Evolutionary conservation across 2,113 vertebrate species (phyloP), one percentile per base, ranked within the genome.

Genomic region (Melanocharis versteri): DNA sequence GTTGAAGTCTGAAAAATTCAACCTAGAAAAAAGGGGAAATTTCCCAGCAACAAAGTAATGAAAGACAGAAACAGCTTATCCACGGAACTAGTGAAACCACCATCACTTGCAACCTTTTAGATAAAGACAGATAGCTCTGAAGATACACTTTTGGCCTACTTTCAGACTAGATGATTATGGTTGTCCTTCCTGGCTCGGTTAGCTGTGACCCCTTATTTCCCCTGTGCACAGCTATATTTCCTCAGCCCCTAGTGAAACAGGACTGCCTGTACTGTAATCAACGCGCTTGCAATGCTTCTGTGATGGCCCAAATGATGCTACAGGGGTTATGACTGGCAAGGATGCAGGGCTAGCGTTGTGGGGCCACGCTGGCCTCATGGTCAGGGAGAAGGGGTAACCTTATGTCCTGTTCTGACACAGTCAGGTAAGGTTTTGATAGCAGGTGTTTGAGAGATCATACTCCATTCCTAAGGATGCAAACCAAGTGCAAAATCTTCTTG

Each of bases 201-300:
- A 68, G 27, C 51, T 91, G 17, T 48, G 72, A 77, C 21, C 30
- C 33, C 60, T 47, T 39, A 47, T 30, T 17, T 91, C 13, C 47
- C 35, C 30, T 70, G 6, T 28, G 16, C 33, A 73, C 10, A 65
- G 39, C 20, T 70, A 47, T 73, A 66, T 70, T 65, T 83, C 66
- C 20, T 72, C 68, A 61, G 58, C 17, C n/a, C 58, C 28, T n/a
- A 19, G 48, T 53, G 64, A 76, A 91, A 51, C 7, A 61, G 58
- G 22, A 47, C 28, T 58, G 71, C 42, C 48, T 57, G 2, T 7
- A 6, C 27, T 27, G 54, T 13, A 53, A 13, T 33, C 45, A 18
- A 2, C 0, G 0, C 8, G 28, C 39, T 45, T 75, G 31, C 44
- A 57, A 2, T 22, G 23, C 39, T 61, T 19, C 66, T 3, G 0